A percentile compares a stretch with the other conserved stretches of the same genome.
Evolutionary conservation across 2,113 vertebrate species (phyloP).

Genomic region (Glareola pratincola): DNA sequence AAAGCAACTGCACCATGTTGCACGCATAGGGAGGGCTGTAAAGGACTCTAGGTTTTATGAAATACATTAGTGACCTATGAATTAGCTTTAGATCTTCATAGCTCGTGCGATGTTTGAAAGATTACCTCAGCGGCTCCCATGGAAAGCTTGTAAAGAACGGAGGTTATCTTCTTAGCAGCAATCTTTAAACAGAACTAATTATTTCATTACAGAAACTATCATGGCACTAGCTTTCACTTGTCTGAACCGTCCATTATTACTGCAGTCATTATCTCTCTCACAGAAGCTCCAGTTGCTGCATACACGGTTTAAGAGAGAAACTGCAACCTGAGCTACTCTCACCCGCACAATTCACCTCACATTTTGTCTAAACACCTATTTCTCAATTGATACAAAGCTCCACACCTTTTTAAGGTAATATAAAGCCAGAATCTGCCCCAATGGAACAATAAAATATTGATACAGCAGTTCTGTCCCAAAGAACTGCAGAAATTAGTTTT

Average conservation of each 20-base stretch:
- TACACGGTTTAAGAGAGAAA: neutral
- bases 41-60: neutral
- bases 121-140: neutral
- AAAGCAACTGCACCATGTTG: neutral
- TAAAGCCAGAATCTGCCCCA: neutral
- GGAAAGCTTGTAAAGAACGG: neutral
- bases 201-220: conserved; percentile 51
- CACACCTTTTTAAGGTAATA: neutral
- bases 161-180: conserved; percentile 53
- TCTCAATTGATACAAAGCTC: neutral
- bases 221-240: conserved; percentile 45
- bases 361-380: neutral
- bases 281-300: neutral
- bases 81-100: neutral
- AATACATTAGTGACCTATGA: neutral
- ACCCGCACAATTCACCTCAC: neutral
- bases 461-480: neutral
- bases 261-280: neutral
- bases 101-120: neutral
- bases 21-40: neutral
- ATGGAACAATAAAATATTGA: neutral
- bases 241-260: neutral
- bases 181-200: conserved; percentile 55
- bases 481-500: neutral
- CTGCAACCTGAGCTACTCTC: neutral